Evolutionary conservation across 2,797 vertebrate species (phyloP).

Genomic region (Ceyx erithaca): DNA sequence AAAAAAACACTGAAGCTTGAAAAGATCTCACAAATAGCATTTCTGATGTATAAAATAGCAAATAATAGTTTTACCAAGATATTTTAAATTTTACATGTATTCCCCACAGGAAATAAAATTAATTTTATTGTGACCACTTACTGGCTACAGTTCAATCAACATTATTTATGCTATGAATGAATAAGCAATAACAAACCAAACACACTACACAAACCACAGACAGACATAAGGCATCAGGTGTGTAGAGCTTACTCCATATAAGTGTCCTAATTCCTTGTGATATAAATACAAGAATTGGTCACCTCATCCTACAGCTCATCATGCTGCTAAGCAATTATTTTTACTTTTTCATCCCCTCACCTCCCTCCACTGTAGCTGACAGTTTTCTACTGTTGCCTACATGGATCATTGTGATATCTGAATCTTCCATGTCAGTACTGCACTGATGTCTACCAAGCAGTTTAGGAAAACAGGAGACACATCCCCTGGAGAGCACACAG

Average conservation of each 20-base stretch:
- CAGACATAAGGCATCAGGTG: not conserved
- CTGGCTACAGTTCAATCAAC: not conserved
- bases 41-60: not conserved
- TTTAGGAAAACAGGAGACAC: not conserved
- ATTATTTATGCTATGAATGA: not conserved
- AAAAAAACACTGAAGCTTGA: not conserved
- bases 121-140: not conserved
- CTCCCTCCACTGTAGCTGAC: not conserved
- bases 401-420: not conserved
- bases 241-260: not conserved
- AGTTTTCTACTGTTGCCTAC: not conserved
- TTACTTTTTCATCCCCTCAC: not conserved
- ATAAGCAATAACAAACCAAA: not conserved
- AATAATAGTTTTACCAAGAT: not conserved
- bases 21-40: not conserved
- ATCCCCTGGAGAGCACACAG: not conserved
- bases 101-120: not conserved
- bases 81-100: not conserved
- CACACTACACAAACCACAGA: not conserved
- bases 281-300: not conserved
- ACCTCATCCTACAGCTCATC: not conserved
- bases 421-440: not conserved
- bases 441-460: not conserved
- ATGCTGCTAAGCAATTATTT: not conserved
- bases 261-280: not conserved